phyloP scores from a whole-genome alignment of 2,797 vertebrate genomes.

The Anas bahamensis region DNA sequence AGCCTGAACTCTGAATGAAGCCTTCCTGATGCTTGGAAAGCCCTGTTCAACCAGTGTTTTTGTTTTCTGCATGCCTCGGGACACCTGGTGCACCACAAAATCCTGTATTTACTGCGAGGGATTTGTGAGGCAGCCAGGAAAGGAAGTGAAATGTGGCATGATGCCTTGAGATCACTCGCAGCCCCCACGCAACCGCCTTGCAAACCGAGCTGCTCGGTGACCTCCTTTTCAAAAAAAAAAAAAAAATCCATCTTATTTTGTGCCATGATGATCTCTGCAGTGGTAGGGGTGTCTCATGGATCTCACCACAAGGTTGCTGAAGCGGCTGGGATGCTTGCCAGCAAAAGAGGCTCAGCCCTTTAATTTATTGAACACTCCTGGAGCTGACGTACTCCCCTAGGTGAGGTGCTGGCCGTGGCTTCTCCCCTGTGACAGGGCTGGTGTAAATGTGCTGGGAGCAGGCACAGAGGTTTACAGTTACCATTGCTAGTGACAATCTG shows the following conservation, averaged over 20 bases:
- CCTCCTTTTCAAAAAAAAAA: neutral
- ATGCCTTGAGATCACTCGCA: neutral
- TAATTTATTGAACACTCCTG: neutral
- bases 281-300: neutral
- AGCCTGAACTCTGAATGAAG: constrained; percentile 13
- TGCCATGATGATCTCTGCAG: neutral
- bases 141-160: neutral
- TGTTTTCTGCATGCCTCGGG: neutral
- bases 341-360: neutral
- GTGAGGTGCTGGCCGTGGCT: neutral
- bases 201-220: neutral
- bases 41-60: fast-evolving
- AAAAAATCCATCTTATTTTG: neutral
- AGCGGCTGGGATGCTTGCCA: neutral
- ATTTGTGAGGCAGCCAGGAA: neutral
- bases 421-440: neutral
- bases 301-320: neutral
- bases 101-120: neutral
- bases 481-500: neutral
- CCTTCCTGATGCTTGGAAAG: neutral
- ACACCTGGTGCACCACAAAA: neutral
- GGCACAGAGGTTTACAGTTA: neutral
- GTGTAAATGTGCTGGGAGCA: neutral
- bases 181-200: neutral
- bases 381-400: neutral